These are phyloP conservation scores for Dascillus cervinus DNA, from an alignment of 2,888 invertebrate species.

Conservation along the genomic window DNA sequence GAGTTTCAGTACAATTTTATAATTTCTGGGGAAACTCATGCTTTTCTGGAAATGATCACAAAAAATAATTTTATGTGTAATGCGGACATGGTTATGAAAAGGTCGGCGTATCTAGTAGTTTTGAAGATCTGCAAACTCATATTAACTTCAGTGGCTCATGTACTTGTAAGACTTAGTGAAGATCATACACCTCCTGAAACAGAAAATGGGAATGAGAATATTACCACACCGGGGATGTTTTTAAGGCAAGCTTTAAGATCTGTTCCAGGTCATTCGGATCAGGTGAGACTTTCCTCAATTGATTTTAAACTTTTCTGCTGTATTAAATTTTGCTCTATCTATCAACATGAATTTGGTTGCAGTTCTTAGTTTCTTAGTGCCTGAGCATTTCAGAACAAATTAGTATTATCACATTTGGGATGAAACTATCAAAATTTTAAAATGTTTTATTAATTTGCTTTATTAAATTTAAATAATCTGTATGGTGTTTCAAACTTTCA, in stretches of 20 bases:
- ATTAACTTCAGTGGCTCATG: conserved; percentile 78
- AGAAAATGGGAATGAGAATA: conserved; percentile 33
- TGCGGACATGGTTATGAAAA: conserved; percentile 58
- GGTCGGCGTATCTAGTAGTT: conserved; percentile 81
- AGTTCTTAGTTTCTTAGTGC: too few species aligned
- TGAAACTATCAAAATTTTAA: background rate
- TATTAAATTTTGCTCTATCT: too few species aligned
- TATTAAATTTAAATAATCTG: conserved; percentile 7
- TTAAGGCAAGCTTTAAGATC: conserved; percentile 78
- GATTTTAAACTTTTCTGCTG: too few species aligned
- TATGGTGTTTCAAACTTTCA: conserved; percentile 4
- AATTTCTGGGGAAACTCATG: conserved; percentile 56
- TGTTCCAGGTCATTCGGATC: conserved; percentile 80
- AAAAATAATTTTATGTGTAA: conserved; percentile 75
- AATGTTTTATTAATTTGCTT: conserved; percentile 3
- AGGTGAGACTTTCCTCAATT: too few species aligned
- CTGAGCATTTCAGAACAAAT: too few species aligned
- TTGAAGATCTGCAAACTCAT: conserved; percentile 84
- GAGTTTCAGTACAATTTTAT: conserved; percentile 65
- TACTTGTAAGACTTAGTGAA: conserved; percentile 51
- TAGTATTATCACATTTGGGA: too few species aligned
- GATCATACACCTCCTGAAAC: conserved; percentile 38
- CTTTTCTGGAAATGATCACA: conserved; percentile 72
- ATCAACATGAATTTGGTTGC: too few species aligned
- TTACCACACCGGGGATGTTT: conserved; percentile 42